phyloP scores from a whole-genome alignment of 2,797 vertebrate species.

The Chelonia mydas region DNA sequence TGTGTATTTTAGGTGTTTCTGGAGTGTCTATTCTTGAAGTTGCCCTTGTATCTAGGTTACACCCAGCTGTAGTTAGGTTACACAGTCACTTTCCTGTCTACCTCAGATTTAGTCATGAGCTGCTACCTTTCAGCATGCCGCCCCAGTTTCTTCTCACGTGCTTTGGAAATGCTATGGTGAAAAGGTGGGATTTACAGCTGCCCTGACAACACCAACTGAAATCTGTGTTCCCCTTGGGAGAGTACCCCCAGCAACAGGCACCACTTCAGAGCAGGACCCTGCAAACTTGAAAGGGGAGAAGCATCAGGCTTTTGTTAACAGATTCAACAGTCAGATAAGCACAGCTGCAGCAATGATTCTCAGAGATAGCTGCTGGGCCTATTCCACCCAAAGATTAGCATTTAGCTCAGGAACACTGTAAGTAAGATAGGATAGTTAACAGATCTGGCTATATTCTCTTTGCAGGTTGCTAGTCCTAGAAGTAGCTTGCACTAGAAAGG shows the following conservation, averaged over 20 bases:
- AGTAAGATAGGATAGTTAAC: neutral
- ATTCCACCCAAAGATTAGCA: fast-evolving
- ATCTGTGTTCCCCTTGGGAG: neutral
- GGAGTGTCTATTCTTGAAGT: neutral
- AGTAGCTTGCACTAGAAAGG: neutral
- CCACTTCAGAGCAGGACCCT: neutral
- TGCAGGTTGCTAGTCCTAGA: neutral
- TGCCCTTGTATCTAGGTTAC: slow-evolving; percentile 28
- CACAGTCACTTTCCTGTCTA: slow-evolving; percentile 32
- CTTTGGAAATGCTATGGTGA: neutral
- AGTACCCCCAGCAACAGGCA: neutral
- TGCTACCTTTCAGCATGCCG: neutral
- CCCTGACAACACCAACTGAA: neutral
- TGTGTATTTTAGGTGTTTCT: neutral
- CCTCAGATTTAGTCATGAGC: slow-evolving; percentile 1
- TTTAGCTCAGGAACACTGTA: neutral
- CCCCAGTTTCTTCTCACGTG: neutral
- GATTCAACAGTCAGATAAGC: neutral
- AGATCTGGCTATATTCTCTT: neutral
- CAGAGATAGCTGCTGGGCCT: neutral
- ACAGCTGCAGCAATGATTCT: neutral
- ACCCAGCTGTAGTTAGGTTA: neutral
- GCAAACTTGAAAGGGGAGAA: neutral
- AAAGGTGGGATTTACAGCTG: neutral
- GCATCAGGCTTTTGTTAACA: neutral